These are phyloP conservation scores for Bugula neritina DNA, from an alignment of 2,888 invertebrate genomes.

Conservation along the genomic window DNA sequence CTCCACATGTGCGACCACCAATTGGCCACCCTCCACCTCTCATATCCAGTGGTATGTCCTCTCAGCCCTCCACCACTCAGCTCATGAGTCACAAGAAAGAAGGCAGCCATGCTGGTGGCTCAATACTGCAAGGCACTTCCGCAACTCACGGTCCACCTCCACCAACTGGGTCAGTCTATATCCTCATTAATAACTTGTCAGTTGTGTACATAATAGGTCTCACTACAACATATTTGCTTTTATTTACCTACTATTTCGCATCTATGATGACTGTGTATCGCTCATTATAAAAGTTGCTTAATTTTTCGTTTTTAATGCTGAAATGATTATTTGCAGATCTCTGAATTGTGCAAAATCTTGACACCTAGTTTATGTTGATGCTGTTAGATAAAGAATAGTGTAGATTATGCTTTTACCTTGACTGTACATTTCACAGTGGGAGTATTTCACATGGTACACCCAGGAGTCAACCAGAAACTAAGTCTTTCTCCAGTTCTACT, in stretches of 20 bases:
- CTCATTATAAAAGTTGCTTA: too few species aligned
- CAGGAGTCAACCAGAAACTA: not conserved
- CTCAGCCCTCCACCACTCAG: not conserved
- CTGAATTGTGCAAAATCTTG: too few species aligned
- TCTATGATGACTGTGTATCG: too few species aligned
- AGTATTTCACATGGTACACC: slow-evolving; percentile 24
- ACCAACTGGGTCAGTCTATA: not conserved
- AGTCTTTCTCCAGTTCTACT: not conserved
- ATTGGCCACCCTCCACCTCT: slow-evolving; percentile 20
- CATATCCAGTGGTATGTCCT: slow-evolving; percentile 5
- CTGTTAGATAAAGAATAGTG: too few species aligned
- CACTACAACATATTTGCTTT: too few species aligned
- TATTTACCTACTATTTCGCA: too few species aligned
- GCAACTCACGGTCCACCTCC: not conserved
- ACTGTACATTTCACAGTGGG: slow-evolving; percentile 5
- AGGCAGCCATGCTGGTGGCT: slow-evolving; percentile 12
- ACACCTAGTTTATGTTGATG: too few species aligned
- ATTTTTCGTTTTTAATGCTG: too few species aligned
- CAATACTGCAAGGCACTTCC: slow-evolving; percentile 17
- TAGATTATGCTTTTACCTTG: too few species aligned
- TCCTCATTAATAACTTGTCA: too few species aligned
- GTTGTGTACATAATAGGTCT: too few species aligned
- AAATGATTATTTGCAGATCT: too few species aligned
- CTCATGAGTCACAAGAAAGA: not conserved
- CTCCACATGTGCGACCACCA: not conserved